phyloP scores from a whole-genome alignment of 2,888 invertebrate genomes.

The Prosopocoilus inquinatus region DNA sequence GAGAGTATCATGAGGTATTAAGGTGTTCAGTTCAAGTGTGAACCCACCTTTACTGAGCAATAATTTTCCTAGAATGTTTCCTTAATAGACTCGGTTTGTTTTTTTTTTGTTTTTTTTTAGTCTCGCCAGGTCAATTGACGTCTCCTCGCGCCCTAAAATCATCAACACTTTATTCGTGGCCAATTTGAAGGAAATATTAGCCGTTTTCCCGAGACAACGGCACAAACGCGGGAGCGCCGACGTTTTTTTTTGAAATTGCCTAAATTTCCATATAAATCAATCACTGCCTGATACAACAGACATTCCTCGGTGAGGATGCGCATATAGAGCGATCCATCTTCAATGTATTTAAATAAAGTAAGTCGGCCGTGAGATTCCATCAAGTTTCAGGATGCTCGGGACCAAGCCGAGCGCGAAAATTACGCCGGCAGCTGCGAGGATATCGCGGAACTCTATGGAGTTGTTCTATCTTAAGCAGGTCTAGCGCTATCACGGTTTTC shows the following conservation, averaged over 20 bases:
- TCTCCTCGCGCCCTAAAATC: too few species aligned
- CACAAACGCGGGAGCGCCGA: too few species aligned
- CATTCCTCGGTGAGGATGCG: constrained; percentile 27
- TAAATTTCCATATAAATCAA: constrained; percentile 40
- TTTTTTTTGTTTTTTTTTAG: too few species aligned
- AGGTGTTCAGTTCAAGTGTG: too few species aligned
- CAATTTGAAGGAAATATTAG: too few species aligned
- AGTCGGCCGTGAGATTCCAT: constrained; percentile 46
- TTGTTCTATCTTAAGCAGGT: constrained; percentile 25
- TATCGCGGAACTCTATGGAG: constrained; percentile 30
- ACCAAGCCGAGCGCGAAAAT: constrained; percentile 44
- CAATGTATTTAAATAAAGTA: constrained; percentile 45
- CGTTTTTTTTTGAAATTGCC: constrained; percentile 21
- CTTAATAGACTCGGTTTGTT: too few species aligned
- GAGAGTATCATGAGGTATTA: too few species aligned
- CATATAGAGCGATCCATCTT: constrained; percentile 38
- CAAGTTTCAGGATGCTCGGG: constrained; percentile 43
- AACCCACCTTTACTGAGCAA: too few species aligned
- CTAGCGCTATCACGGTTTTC: constrained; percentile 2
- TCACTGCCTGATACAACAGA: constrained; percentile 36
- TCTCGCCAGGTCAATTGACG: too few species aligned
- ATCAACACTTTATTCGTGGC: too few species aligned
- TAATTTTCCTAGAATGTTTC: too few species aligned
- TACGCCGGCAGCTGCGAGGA: constrained; percentile 35
- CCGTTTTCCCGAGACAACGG: too few species aligned